A percentile compares a stretch with the other conserved stretches of the same genome.
phyloP scores from a whole-genome alignment of 2,113 vertebrate genomes.

The Laticauda laticaudata region DNA sequence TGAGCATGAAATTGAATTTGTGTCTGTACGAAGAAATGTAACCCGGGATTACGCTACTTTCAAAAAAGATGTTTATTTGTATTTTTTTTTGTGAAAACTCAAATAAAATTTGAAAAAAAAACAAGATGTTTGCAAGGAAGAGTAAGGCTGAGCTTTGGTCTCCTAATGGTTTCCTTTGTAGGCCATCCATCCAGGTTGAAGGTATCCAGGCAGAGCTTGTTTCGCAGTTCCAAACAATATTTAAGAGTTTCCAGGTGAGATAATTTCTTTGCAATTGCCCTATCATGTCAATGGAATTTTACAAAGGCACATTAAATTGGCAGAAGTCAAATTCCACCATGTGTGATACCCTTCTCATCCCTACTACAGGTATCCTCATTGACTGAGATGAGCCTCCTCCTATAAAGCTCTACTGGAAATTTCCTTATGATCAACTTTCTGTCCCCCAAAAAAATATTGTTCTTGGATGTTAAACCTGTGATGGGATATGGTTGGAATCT shows the following conservation, averaged over 20 bases:
- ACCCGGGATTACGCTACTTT: too few relatives aligned
- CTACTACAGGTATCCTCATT: background rate
- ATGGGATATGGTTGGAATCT: background rate
- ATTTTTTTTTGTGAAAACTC: too few relatives aligned
- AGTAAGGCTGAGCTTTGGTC: background rate
- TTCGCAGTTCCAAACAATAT: background rate
- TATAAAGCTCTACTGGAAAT: background rate
- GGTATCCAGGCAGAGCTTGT: background rate
- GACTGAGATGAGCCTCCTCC: background rate
- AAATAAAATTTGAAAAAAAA: too few relatives aligned
- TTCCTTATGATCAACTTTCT: background rate
- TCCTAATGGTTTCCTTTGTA: background rate
- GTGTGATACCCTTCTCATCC: background rate
- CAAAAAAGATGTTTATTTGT: too few relatives aligned
- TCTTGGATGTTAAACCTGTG: background rate
- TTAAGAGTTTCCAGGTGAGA: background rate
- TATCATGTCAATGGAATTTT: background rate
- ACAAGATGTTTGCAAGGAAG: background rate
- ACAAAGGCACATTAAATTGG: background rate
- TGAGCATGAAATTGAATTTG: too few relatives aligned
- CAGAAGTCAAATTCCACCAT: background rate
- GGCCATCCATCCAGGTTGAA: background rate
- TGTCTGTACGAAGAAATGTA: too few relatives aligned
- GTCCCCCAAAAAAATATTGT: background rate
- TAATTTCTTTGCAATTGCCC: background rate